phyloP scores from a whole-genome alignment of 30 jellyfish, hydroid and myxozoan species.

The Chrysaora quinquecirrha region DNA sequence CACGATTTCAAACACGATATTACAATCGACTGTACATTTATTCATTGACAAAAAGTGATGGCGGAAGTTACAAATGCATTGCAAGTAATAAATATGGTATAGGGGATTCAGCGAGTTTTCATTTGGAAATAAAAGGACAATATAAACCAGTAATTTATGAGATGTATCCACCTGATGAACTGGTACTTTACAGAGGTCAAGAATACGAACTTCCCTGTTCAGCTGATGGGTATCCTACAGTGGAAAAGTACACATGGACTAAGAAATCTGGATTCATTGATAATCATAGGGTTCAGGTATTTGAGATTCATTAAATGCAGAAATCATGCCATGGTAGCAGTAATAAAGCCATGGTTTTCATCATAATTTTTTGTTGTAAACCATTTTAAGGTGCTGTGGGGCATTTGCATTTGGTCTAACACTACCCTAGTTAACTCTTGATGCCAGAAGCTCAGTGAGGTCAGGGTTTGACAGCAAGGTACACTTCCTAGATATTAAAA shows the following conservation, averaged over 20 bases:
- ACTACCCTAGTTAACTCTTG: too few species aligned
- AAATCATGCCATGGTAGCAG: too few species aligned
- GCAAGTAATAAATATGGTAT: background rate
- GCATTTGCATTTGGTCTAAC: too few species aligned
- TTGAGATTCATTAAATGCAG: too few species aligned
- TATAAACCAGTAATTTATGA: constrained; percentile 14
- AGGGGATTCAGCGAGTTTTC: constrained; percentile 5
- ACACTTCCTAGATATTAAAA: too few species aligned
- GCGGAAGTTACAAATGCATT: constrained; percentile 38
- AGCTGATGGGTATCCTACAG: constrained; percentile 40
- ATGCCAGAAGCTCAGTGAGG: too few species aligned
- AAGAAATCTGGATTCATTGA: constrained; percentile 29
- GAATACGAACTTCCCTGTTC: constrained; percentile 22
- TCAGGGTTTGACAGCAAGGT: too few species aligned
- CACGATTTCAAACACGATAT: background rate
- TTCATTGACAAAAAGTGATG: constrained; percentile 6
- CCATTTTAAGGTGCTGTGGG: too few species aligned
- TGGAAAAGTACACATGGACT: constrained; percentile 23
- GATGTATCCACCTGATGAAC: constrained; percentile 26
- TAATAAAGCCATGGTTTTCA: too few species aligned
- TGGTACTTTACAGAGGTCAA: constrained; percentile 47
- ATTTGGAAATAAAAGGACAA: background rate
- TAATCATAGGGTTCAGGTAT: background rate
- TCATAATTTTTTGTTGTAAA: too few species aligned
- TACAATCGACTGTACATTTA: background rate